Base-by-base conservation (phyloP, 92 coral and sea anemone species). In the Muricea muricata region DNA sequence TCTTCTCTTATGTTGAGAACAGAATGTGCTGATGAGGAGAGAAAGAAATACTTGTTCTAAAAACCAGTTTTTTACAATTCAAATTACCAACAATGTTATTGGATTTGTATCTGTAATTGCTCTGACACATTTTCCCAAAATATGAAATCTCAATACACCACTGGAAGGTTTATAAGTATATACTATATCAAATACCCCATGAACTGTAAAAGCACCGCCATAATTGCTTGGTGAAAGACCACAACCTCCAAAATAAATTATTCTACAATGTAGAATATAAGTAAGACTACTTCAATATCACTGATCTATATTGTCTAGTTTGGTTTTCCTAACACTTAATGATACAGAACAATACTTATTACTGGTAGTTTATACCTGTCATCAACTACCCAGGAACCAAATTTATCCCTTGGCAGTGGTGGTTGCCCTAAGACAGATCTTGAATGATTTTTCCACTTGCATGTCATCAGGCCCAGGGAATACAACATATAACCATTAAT, bases 241-340 rank as follows among this genome's bases (percentile, higher is more conserved):
- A 93, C 89, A 94, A 9, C 98, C 98, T 73, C 98, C 98, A 89
- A 94, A 94, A 58, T 80, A 91, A 4, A 94, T 58, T 40, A 94
- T 87, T 34, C 98, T 94, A 55, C 2, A 75, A 8, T 21, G 60
- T 47, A 34, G 68, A 75, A 39, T n/a, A n/a, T 33, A 13, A 48
- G 23, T 34, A n/a, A 3, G 29, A n/a, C n/a, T n/a, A n/a, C n/a
- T n/a, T n/a, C n/a, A n/a, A n/a, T n/a, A n/a, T n/a, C n/a, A n/a
- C n/a, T n/a, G n/a, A n/a, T n/a, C n/a, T n/a, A n/a, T n/a, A n/a
- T n/a, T n/a, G n/a, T n/a, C n/a, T n/a, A n/a, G n/a, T n/a, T n/a
- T n/a, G n/a, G n/a, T n/a, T n/a, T n/a, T n/a, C n/a, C n/a, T n/a
- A n/a, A n/a, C n/a, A n/a, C n/a, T n/a, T n/a, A n/a, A n/a, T n/a